These are phyloP conservation scores for Tetranychus cinnabarinus DNA, from an alignment of 1,140 invertebrate genomes.

Conservation along the genomic window DNA sequence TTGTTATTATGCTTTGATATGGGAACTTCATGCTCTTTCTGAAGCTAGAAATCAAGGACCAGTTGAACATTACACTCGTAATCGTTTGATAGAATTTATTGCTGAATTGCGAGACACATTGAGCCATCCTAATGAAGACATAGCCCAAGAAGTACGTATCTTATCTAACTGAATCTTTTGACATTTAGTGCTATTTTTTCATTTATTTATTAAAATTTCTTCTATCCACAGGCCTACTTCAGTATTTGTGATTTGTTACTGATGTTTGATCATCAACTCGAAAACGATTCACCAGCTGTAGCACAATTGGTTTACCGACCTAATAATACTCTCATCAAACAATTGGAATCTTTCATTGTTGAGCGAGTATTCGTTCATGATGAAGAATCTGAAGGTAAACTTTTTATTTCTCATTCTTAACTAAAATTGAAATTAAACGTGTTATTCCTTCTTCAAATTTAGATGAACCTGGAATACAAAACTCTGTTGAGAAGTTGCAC, in stretches of 20 bases:
- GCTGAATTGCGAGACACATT: constrained; percentile 39
- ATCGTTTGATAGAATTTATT: constrained; percentile 43
- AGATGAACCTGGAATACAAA: constrained; percentile 41
- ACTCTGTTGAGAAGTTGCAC: constrained; percentile 77
- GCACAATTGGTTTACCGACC: constrained; percentile 56
- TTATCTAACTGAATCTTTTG: not conserved
- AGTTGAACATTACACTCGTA: not conserved
- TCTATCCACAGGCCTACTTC: constrained; percentile 47
- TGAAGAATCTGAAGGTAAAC: constrained; percentile 21
- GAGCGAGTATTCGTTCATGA: constrained; percentile 59
- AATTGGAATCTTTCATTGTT: constrained; percentile 74
- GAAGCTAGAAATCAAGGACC: constrained; percentile 20
- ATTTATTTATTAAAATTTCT: not conserved
- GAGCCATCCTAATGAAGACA: constrained; percentile 25
- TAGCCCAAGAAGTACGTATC: constrained; percentile 26
- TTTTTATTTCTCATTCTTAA: not conserved
- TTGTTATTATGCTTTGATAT: constrained; percentile 66
- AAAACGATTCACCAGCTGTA: constrained; percentile 24
- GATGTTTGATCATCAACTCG: constrained; percentile 70
- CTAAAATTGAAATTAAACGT: not conserved
- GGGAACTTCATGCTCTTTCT: constrained; percentile 60
- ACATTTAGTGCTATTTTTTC: not conserved
- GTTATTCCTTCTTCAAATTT: not conserved
- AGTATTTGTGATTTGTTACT: constrained; percentile 83
- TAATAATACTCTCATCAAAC: constrained; percentile 45